Evolutionary conservation across 2,113 vertebrate genomes (phyloP), one percentile per base, ranked within the genome.

Genomic region (Vidua macroura): DNA sequence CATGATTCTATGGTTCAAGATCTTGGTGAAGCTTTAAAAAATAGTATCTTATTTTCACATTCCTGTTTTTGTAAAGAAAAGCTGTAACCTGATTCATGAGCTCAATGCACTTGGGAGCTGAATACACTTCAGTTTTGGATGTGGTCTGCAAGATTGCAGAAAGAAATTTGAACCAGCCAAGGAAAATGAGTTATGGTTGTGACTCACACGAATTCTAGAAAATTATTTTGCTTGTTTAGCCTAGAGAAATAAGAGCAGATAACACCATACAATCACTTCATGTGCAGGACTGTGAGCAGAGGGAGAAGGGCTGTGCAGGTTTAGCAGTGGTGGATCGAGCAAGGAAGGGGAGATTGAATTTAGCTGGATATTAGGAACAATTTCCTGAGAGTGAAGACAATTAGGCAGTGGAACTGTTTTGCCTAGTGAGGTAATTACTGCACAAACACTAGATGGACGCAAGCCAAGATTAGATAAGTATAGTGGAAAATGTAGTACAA

Each of bases 391-490:
- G 88, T 43, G 79, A 94, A 90, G 96, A 94, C 94, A 93, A 90
- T 96, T 95, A 96, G 92, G 87, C 92, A 94, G 87, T 96, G 95
- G 90, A 97, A 88, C 95, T 95, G 94, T 96, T 97, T 96, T 94
- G 90, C 94, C 92, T 96, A 63, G 84, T 97, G 96, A 94, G 85
- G 95, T 97, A 95, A 96, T 97, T 96, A 95, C 92, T 93, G 92
- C 95, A 95, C 95, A 94, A 96, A 97, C 95, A 95, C 76, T 75
- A 43, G 35, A 37, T 96, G 95, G 94, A 86, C 10, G 2, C 30
- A n/a, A 80, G 94, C 95, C 96, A 97, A 94, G 88, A 96, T 95
- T 80, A 93, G 96, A 96, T 96, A 96, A 97, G 85, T 67, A 41
- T 95, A 96, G 95, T 96, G 94, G 93, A 96, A 96, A 97, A 95